A percentile compares a stretch with the other conserved stretches of the same genome.
Evolutionary conservation across 2,113 vertebrate genomes (phyloP).

Genomic region (Cranoglanis bouderius): DNA sequence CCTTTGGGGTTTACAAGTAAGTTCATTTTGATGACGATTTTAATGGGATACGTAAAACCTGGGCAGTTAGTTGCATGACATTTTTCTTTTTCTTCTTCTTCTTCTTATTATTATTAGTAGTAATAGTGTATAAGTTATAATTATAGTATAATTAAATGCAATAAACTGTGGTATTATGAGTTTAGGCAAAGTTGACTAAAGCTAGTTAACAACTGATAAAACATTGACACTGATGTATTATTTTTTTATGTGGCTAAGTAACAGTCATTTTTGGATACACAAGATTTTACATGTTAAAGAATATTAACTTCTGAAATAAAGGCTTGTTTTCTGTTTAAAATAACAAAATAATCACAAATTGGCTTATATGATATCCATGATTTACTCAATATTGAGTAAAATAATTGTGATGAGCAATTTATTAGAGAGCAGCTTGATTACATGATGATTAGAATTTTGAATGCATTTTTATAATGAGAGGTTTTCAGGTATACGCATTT

Average conservation of each 20-base stretch:
- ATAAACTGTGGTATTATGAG: background rate
- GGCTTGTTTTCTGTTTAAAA: background rate
- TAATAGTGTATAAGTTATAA: background rate
- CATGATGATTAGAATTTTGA: background rate
- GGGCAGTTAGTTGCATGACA: background rate
- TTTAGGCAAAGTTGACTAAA: background rate
- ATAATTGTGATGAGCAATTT: background rate
- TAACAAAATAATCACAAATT: background rate
- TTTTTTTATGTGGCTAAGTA: background rate
- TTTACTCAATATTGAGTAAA: background rate
- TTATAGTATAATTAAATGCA: background rate
- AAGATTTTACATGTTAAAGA: background rate
- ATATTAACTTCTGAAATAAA: background rate
- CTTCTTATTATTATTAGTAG: background rate
- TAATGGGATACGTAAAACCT: background rate
- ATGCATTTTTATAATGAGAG: background rate
- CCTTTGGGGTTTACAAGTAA: background rate
- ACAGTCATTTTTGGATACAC: background rate
- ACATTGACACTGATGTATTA: background rate
- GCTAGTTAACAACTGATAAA: background rate
- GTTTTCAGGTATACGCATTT: background rate
- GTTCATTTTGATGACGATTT: background rate
- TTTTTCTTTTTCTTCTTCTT: too few species aligned
- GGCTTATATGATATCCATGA: background rate
- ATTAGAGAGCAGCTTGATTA: background rate